Base-by-base conservation (phyloP, 2,113 vertebrate species). In the Mesembrinibis cayennensis region DNA sequence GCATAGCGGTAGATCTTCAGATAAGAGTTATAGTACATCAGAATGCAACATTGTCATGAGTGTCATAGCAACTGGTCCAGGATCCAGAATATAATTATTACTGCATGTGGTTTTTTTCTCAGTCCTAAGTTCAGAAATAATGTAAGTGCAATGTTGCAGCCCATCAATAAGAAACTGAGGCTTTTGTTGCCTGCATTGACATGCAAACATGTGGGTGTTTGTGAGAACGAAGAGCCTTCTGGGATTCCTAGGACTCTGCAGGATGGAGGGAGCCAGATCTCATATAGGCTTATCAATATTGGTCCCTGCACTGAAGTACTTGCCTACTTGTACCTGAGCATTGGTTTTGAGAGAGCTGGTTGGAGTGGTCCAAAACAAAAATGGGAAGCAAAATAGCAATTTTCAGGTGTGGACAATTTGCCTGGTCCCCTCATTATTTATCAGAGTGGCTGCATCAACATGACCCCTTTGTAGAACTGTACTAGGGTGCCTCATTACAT, bases 201-300 rank as follows among this genome's bases (percentile, higher is more conserved):
- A 18, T 69, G 36, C 11, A 92, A 85, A 56, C 2, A 13, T 2
- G 0, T 55, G 18, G 18, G 9, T 56, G 36, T 74, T 86, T 52
- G 30, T 71, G 69, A 84, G 50, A 71, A 78, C 22, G 16, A 87
- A 67, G n/a, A 67, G 36, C 9, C 9, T 74, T 83, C 72, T 78
- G 67, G 40, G 22, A 77, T 65, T 14, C 20, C 47, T 71, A 26
- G 12, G 36, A 49, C 36, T 45, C 10, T 62, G n/a, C 29, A 58
- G 71, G 34, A 65, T 22, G 12, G 34, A 72, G 21, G 12, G 17
- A 88, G 27, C 1, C 32, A 38, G n/a, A 25, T 36, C 49, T 92
- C 0, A 0, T 30, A 40, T 7, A 26, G 10, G 13, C 0, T 62
- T 3, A 81, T 27, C 38, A 45, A 10, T 32, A 53, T 0, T 27